Conservation (phyloP, 2,113 vertebrate species). For the Sinocyclocheilus rhinocerous region DNA sequence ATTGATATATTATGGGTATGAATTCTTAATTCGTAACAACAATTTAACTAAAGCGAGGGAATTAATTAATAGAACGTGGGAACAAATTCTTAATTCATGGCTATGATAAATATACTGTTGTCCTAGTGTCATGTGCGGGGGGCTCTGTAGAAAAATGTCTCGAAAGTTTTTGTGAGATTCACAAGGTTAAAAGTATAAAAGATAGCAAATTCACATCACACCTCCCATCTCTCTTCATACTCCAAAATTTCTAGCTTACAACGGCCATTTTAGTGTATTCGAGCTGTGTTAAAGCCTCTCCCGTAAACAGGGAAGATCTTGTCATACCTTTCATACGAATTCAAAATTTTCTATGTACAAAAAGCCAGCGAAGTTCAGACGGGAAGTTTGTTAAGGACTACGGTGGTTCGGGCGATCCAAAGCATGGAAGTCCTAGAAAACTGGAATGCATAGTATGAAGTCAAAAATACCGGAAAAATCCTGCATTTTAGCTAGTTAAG, state of each 20-base stretch:
- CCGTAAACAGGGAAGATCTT: constrained; percentile 72
- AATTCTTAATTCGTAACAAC: too few relatives aligned
- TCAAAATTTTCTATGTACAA: constrained; percentile 37
- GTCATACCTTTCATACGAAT: constrained; percentile 56
- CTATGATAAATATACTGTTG: neutral
- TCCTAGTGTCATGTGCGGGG: neutral
- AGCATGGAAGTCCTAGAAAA: constrained; percentile 18
- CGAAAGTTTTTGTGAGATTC: neutral
- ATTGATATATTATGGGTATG: too few relatives aligned
- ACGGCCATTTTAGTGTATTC: constrained; percentile 20
- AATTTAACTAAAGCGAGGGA: too few relatives aligned
- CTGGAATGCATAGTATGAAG: constrained; percentile 35
- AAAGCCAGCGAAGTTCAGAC: constrained; percentile 14
- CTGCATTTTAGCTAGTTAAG: neutral
- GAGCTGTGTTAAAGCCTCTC: constrained; percentile 64
- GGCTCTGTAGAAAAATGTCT: neutral
- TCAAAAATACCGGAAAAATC: neutral
- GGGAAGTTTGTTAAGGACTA: constrained; percentile 6
- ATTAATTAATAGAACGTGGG: neutral
- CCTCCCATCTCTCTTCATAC: constrained; percentile 49
- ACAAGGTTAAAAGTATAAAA: constrained; percentile 50
- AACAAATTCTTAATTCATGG: neutral
- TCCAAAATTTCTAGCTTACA: constrained; percentile 27
- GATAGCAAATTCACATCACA: constrained; percentile 56
- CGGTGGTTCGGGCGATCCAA: neutral